Percentiles rank a stretch among this genome's conserved stretches.
Conservation (phyloP, 2,113 vertebrate genomes). For the Myiozetetes cayanensis region DNA sequence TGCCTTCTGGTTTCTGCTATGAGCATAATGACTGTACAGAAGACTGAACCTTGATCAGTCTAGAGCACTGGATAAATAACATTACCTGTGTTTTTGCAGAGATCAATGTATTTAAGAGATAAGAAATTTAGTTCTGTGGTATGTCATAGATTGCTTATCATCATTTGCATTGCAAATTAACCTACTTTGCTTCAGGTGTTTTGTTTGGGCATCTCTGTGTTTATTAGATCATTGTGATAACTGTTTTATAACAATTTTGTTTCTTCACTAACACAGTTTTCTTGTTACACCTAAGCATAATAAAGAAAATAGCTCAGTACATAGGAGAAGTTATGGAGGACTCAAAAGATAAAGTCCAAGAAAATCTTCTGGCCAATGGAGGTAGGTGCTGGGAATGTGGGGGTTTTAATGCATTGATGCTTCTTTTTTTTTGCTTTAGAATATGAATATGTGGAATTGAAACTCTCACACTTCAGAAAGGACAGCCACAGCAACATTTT, state of each 20-base stretch:
- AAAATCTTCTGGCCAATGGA: conserved; percentile 87
- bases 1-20: neutral
- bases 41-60: neutral
- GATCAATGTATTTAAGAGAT: neutral
- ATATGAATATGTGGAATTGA: neutral
- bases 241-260: neutral
- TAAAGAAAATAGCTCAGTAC: conserved; percentile 86
- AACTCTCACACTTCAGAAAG: neutral
- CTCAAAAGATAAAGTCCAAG: conserved; percentile 84
- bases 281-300: conserved; percentile 75
- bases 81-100: neutral
- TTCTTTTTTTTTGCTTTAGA: neutral
- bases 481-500: neutral
- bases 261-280: conserved; percentile 30
- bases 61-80: neutral
- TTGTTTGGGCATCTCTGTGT: neutral
- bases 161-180: neutral
- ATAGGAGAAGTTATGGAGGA: conserved; percentile 91
- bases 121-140: neutral
- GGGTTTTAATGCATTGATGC: neutral
- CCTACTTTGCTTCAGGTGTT: neutral
- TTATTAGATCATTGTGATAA: neutral
- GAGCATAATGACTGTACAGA: neutral
- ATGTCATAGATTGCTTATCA: neutral
- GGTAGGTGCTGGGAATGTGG: conserved; percentile 73